Evolutionary conservation across 2,113 vertebrate genomes (phyloP), one percentile per base, ranked within the genome.

Genomic region (Motacilla alba): DNA sequence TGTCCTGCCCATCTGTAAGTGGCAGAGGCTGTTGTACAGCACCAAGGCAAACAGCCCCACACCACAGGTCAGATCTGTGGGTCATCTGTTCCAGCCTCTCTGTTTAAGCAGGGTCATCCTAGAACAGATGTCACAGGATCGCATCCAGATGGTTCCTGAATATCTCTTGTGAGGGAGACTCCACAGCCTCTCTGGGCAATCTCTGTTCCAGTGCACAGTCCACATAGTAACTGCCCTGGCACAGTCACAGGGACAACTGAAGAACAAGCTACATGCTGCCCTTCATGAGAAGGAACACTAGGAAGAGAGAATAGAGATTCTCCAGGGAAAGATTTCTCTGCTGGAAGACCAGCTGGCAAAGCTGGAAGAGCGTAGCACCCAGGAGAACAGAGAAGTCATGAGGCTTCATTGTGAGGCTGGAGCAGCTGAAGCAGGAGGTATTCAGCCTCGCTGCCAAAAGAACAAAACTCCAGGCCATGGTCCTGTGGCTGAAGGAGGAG

Each of bases 291-390:
- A 99, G 99, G 99, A 99, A 95, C 96, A 97, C 53, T 95, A 98
- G 20, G 95, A 97, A 73, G 99, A 99, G 95, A 98, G 98, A 95
- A 97, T 97, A 11, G 97, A 98, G 96, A 99, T 99, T 58, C 98
- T 99, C 10, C 98, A 98, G 69, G 98, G 98, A 75, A 99, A 99
- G 93, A 97, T 99, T 41, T 99, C 98, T 31, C 97, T 98, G 94
- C 96, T 99, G 78, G 98, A 99, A 84, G 99, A 99, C 11, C 98
- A 98, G 69, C 70, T 99, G 67, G 88, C 92, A 16, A 98, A 69
- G 56, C 94, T 98, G 26, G 76, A n/a, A 7, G 95, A 98, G 5
- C 67, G 87, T 66, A 95, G 96, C 5, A 1, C 69, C 33, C 95
- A 97, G 66, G 98, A 98, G 85, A 98, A 97, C 13, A 97, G 99